Conservation (phyloP, 30 jellyfish, hydroid and myxozoan genomes). For the Aurelia aurita region DNA sequence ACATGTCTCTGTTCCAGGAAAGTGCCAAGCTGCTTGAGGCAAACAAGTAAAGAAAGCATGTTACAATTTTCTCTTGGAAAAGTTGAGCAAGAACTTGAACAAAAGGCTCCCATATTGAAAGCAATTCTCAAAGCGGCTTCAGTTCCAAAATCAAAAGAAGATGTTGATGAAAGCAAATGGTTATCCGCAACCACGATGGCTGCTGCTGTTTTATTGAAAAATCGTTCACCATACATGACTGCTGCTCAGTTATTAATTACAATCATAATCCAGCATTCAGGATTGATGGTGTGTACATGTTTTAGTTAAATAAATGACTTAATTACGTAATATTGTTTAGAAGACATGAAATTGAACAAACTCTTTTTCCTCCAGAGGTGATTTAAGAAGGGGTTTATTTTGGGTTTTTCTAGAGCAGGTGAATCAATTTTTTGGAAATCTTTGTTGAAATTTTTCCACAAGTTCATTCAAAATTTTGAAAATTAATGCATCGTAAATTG, state of each 20-base stretch:
- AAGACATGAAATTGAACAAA: neutral
- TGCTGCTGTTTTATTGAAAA: conserved; percentile 33
- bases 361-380: conserved; percentile 5
- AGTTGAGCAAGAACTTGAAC: conserved; percentile 16
- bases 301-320: neutral
- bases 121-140: conserved; percentile 37
- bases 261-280: conserved; percentile 41
- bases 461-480: neutral
- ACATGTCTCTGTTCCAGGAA: conserved; percentile 1
- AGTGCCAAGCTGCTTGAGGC: conserved; percentile 18
- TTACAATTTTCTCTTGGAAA: conserved; percentile 17
- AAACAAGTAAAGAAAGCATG: conserved; percentile 9
- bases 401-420: neutral
- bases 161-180: conserved; percentile 8
- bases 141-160: neutral
- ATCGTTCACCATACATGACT: conserved; percentile 12
- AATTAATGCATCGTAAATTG: neutral
- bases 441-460: neutral
- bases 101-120: conserved; percentile 9
- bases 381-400: neutral
- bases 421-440: neutral
- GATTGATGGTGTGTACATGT: conserved; percentile 1
- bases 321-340: neutral
- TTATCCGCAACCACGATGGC: conserved; percentile 6
- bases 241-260: conserved; percentile 27